Base-by-base conservation (phyloP, 2,888 invertebrate species). In the Hoplodrina blanda region DNA sequence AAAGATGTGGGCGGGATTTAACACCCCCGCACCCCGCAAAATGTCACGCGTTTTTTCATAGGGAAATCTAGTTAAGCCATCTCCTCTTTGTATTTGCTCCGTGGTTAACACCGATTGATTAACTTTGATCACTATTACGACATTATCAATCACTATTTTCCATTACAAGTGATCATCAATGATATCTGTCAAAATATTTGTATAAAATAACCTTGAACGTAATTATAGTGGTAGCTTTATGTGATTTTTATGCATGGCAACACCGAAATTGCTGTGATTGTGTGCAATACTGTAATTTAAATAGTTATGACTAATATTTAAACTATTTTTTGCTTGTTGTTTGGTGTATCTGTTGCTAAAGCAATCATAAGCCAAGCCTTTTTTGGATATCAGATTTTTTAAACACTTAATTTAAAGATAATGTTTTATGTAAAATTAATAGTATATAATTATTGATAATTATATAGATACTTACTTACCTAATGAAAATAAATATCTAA, bases 231-330 rank as follows among this genome's bases (percentile, higher is more conserved):
- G 54, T 55, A 72, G 53, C 19, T 54, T 68, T 57, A 69, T 56
- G 53, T 78, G 62, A 55, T 61, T 69, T 69, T 73, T 77, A 77
- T 71, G 56, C 61, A 57, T 33, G 41, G 61, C 10, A 46, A 57
- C 50, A 57, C 20, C 41, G 2, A 62, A 73, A 61, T 73, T 61
- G 10, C 60, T 61, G 50, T 67, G 17, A 25, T 76, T 46, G 20
- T 60, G 53, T 55, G 59, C 19, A 67, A 56, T 46, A 76, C 19
- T 67, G 33, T 75, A 44, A 71, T 71, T 67, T 56, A 50, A 71
- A 67, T 67, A 55, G 44, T 67, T 76, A 44, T 11, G 19, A 33
- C 10, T 41, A 25, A 44, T 67, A 76, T 33, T 66, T 8, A 19
- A 50, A 52, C 20, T 7, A 13, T 66, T 76, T 76, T n/a, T 52